phyloP scores from a whole-genome alignment of 2,113 vertebrate genomes.

The Periophthalmodon schlosseri region DNA sequence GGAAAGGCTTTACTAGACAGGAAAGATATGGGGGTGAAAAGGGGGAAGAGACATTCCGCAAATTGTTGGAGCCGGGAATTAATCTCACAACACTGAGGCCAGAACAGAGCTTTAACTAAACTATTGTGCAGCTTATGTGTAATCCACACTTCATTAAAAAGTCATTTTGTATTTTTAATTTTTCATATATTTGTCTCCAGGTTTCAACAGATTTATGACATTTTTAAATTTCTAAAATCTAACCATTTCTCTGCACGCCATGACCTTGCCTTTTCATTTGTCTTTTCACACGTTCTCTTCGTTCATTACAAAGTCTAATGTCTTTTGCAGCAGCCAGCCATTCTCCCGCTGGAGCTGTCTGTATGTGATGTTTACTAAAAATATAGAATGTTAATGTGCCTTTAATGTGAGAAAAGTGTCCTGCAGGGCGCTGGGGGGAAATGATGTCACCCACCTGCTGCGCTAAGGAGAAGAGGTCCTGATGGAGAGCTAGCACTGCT shows the following conservation, averaged over 20 bases:
- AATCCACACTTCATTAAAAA: neutral
- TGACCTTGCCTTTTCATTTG: neutral
- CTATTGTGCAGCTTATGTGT: neutral
- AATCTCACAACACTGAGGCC: neutral
- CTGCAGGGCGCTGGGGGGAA: neutral
- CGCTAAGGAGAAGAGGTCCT: constrained; percentile 97
- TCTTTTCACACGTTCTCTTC: constrained; percentile 24
- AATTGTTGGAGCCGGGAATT: neutral
- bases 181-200: neutral
- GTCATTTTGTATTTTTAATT: no score
- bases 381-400: constrained; percentile 28
- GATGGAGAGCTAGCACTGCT: constrained; percentile 94
- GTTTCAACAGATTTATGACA: constrained; percentile 9
- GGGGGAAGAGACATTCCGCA: neutral
- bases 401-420: neutral
- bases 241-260: neutral
- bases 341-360: constrained; percentile 19
- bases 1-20: no score
- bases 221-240: neutral
- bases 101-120: no score
- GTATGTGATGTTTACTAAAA: constrained; percentile 44
- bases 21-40: no score
- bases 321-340: constrained; percentile 29
- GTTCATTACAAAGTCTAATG: constrained; percentile 39
- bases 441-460: constrained; percentile 85